phyloP scores from a whole-genome alignment of 1,140 invertebrate genomes.

The Pogonomyrmex californicus region DNA sequence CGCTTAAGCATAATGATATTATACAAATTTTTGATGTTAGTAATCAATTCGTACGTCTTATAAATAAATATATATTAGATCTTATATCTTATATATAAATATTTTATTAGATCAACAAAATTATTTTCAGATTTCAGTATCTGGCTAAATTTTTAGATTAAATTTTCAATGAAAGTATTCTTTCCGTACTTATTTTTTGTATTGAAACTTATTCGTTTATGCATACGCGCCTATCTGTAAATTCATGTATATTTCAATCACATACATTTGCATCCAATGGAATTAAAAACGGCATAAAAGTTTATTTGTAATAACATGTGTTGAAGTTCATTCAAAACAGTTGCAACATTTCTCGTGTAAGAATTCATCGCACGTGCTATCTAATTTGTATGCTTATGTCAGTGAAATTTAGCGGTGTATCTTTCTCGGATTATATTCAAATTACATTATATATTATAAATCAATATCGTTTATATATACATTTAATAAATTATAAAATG shows the following conservation, averaged over 20 bases:
- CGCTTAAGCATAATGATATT: no score
- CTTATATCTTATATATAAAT: no score
- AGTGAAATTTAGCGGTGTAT: conserved; percentile 20
- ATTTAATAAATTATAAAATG: conserved; percentile 21
- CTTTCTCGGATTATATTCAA: background rate
- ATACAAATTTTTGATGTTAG: no score
- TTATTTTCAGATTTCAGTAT: no score
- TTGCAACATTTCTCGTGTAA: background rate
- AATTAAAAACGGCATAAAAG: conserved; percentile 2
- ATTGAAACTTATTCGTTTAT: background rate
- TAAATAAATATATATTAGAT: no score
- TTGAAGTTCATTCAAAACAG: background rate
- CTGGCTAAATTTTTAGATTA: no score
- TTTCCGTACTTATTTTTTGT: no score
- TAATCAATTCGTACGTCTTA: no score
- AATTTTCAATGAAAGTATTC: no score
- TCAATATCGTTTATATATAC: conserved; percentile 1
- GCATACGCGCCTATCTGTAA: background rate
- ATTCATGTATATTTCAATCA: background rate
- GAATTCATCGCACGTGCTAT: background rate
- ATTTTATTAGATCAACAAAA: no score
- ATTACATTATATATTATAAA: conserved; percentile 17
- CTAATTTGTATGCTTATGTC: conserved; percentile 1
- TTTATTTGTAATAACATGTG: conserved; percentile 13
- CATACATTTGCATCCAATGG: conserved; percentile 20